phyloP scores from a whole-genome alignment of 2,797 vertebrate species.

The Cheirogaleus major region DNA sequence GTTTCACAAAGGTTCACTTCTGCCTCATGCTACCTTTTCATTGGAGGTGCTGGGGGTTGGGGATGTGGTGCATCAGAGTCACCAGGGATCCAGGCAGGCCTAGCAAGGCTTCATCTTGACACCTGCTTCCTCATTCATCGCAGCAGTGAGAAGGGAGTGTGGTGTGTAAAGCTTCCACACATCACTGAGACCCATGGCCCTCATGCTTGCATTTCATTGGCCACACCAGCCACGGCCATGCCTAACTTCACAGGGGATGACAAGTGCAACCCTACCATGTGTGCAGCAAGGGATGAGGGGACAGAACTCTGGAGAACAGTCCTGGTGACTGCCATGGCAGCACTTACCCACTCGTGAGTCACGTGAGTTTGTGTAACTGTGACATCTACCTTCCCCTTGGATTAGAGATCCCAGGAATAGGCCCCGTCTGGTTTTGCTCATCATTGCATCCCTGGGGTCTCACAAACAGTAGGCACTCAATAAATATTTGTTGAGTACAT shows the following conservation, averaged over 20 bases:
- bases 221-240: background rate
- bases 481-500: background rate
- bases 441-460: too few relatives aligned
- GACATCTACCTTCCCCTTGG: background rate
- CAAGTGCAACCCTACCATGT: background rate
- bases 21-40: fast-evolving
- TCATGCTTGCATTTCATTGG: background rate
- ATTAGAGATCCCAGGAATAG: background rate
- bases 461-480: background rate
- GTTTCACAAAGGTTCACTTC: background rate
- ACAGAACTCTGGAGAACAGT: background rate
- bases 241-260: background rate
- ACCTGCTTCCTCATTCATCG: fast-evolving
- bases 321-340: fast-evolving
- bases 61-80: background rate
- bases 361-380: background rate
- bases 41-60: fast-evolving
- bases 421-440: background rate
- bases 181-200: background rate
- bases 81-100: background rate
- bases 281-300: background rate
- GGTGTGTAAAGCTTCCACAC: background rate
- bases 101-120: background rate
- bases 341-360: background rate
- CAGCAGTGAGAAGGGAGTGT: too few relatives aligned